Evolutionary conservation across 2,888 invertebrate genomes (phyloP), one percentile per base, ranked within the genome.

Genomic region (Sympetrum striolatum): DNA sequence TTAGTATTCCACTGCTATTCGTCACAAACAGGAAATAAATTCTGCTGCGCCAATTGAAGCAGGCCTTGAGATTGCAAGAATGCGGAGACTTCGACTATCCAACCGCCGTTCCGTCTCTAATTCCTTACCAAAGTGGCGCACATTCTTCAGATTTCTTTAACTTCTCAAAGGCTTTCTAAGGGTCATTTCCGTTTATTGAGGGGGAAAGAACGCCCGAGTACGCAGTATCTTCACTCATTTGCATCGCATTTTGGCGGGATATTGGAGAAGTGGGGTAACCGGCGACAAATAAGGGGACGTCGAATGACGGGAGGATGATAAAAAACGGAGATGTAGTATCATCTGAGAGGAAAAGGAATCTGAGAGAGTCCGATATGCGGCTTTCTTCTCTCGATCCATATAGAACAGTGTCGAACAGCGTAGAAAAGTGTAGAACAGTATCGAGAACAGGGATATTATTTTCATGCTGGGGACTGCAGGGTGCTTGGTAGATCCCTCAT

Each of bases 361-460:
- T 31, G 53, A 58, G 58, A 48, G n/a, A 6, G 31, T 35, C 82
- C 58, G 18, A 64, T 86, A 39, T 37, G 86, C 60, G 58, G 60
- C 86, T 86, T 82, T 82, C 82, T 82, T 86, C 86, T 35, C 35
- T 37, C 31, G 10, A 37, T 60, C 86, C 86, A 86, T 86, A 86
- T 60, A 37, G 86, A 86, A 60, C 86, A 86, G 53, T n/a, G n/a
- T n/a, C n/a, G n/a, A n/a, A n/a, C n/a, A n/a, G n/a, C n/a, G n/a
- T n/a, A n/a, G n/a, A n/a, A n/a, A n/a, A n/a, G n/a, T n/a, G n/a
- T n/a, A n/a, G n/a, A n/a, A n/a, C n/a, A n/a, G n/a, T n/a, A n/a
- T n/a, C 60, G n/a, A 37, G 64, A 35, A n/a, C n/a, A n/a, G n/a
- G n/a, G 60, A 37, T n/a, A 22, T 53, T 53, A 53, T 53, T 53